Percentiles rank a stretch among this genome's conserved stretches.
Conservation (phyloP, 2,797 vertebrate species). For the Fistularia tabacaria region DNA sequence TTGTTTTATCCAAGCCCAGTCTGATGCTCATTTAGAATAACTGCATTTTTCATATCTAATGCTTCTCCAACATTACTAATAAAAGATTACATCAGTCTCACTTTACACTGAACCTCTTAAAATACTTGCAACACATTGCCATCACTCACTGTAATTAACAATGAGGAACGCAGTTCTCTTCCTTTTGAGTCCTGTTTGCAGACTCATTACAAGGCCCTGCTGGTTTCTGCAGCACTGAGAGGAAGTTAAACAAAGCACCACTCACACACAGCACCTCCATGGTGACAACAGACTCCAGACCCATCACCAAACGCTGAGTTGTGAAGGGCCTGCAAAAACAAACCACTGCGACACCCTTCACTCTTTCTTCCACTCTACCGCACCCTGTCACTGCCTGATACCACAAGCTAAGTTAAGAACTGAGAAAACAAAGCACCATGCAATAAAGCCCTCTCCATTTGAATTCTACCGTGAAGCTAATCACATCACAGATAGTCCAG, state of each 20-base stretch:
- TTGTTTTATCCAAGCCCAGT: constrained; percentile 9
- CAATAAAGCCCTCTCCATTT: constrained; percentile 39
- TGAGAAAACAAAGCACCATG: constrained; percentile 49
- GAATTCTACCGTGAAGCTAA: constrained; percentile 26
- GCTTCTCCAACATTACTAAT: constrained; percentile 1
- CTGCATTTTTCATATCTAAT: constrained; percentile 8
- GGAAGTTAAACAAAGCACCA: constrained; percentile 79
- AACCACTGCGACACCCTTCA: constrained; percentile 67
- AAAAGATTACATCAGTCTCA: background rate
- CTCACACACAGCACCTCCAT: constrained; percentile 67
- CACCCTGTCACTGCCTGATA: constrained; percentile 51
- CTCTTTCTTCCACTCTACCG: constrained; percentile 54
- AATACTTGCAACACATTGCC: constrained; percentile 32
- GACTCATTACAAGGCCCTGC: constrained; percentile 77
- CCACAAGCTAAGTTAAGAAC: constrained; percentile 41
- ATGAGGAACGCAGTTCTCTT: constrained; percentile 51
- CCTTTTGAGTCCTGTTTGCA: constrained; percentile 74
- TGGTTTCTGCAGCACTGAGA: constrained; percentile 76
- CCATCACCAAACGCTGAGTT: constrained; percentile 65
- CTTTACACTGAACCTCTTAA: constrained; percentile 4
- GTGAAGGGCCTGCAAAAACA: constrained; percentile 74
- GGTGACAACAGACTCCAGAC: constrained; percentile 65
- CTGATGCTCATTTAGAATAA: background rate
- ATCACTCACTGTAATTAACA: constrained; percentile 65
- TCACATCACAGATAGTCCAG: constrained; percentile 15